These are phyloP conservation scores for Erpetoichthys calabaricus DNA, from an alignment of 2,797 vertebrate species.

Conservation along the genomic window DNA sequence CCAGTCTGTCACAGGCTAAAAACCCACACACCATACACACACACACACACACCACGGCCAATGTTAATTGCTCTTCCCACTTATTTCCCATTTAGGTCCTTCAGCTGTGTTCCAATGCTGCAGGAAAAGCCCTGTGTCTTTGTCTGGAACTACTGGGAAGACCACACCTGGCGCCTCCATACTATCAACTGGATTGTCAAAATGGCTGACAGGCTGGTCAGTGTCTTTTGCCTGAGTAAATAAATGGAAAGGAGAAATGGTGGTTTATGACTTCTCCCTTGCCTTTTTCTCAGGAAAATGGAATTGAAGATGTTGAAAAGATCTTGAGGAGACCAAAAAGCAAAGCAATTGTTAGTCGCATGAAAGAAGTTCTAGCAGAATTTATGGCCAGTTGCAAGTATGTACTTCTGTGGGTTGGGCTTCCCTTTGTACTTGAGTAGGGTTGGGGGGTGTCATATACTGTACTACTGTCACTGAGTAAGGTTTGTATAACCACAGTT, in stretches of 20 bases:
- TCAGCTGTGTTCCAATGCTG: constrained; percentile 59
- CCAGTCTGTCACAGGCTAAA: no score
- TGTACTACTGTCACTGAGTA: no score
- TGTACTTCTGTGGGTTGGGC: constrained; percentile 6
- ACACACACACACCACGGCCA: no score
- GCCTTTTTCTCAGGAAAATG: constrained; percentile 51
- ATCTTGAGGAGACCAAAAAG: constrained; percentile 54
- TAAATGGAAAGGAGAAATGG: no score
- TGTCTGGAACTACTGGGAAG: constrained; percentile 76
- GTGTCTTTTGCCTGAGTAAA: background rate
- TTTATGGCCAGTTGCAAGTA: constrained; percentile 81
- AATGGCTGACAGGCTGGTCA: constrained; percentile 58
- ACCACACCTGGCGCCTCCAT: constrained; percentile 72
- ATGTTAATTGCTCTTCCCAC: no score
- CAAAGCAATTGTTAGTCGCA: constrained; percentile 43
- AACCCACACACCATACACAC: no score
- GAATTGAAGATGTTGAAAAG: constrained; percentile 65
- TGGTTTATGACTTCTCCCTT: no score
- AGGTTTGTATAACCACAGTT: no score
- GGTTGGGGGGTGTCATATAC: no score
- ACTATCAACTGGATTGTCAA: constrained; percentile 73
- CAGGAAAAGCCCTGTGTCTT: constrained; percentile 67
- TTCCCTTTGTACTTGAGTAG: no score
- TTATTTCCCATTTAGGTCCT: constrained; percentile 45
- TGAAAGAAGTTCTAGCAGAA: constrained; percentile 66